These are phyloP conservation scores for Brachylomia viminalis DNA, from an alignment of 2,888 invertebrate genomes.

Conservation along the genomic window DNA sequence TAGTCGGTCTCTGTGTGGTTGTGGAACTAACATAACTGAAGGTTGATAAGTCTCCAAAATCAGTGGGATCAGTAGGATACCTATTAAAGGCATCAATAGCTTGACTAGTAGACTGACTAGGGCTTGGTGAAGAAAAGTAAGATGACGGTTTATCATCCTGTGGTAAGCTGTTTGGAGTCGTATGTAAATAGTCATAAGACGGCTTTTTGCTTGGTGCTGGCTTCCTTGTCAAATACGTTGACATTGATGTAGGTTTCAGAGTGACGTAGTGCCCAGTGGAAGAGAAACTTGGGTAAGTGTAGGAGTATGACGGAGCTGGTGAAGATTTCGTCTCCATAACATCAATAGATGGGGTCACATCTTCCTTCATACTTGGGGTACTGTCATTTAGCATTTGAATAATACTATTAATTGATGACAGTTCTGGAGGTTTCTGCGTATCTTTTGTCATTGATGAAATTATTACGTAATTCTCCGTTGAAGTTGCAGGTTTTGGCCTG, in stretches of 20 bases:
- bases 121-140: slow-evolving; percentile 80
- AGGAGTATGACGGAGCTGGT: slow-evolving; percentile 75
- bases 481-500: slow-evolving; percentile 86
- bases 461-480: slow-evolving; percentile 89
- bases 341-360: slow-evolving; percentile 80
- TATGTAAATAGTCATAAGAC: slow-evolving; percentile 73
- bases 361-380: slow-evolving; percentile 83
- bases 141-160: slow-evolving; percentile 76
- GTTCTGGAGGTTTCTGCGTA: slow-evolving; percentile 81
- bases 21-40: slow-evolving; percentile 84
- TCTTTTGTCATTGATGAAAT: slow-evolving; percentile 90
- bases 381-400: slow-evolving; percentile 92
- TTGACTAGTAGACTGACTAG: slow-evolving; percentile 87
- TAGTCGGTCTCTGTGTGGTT: slow-evolving; percentile 78
- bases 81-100: slow-evolving; percentile 86
- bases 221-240: slow-evolving; percentile 70
- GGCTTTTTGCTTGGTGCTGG: slow-evolving; percentile 76
- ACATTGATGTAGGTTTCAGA: slow-evolving; percentile 78
- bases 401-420: slow-evolving; percentile 90
- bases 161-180: slow-evolving; percentile 80
- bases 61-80: slow-evolving; percentile 85
- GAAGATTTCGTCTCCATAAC: slow-evolving; percentile 85
- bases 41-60: slow-evolving; percentile 84
- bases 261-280: slow-evolving; percentile 87
- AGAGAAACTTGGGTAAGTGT: slow-evolving; percentile 78